Evolutionary conservation across 1,140 invertebrate species (phyloP), one percentile per base, ranked within the genome.

Genomic region (Steinernema khuongi): DNA sequence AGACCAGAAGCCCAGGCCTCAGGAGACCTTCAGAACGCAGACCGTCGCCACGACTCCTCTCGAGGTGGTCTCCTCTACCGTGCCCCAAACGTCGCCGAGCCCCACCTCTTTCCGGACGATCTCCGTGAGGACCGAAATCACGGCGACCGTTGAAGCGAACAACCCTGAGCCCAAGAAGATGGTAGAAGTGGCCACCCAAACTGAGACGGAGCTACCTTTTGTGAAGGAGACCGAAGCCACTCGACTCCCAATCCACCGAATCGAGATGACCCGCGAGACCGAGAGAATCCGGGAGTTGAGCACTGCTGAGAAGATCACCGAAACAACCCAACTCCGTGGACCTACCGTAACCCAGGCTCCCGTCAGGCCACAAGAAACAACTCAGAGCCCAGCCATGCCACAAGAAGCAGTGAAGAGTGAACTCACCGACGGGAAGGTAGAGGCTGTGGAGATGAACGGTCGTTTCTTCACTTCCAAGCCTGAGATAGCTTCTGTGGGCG

Each of bases 381-480:
- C n/a, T n/a, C n/a, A n/a, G n/a, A n/a, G n/a, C n/a, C n/a, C n/a
- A n/a, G n/a, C n/a, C n/a, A n/a, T n/a, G n/a, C n/a, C n/a, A n/a
- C n/a, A n/a, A n/a, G n/a, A n/a, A n/a, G n/a, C 26, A 17, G 4
- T 22, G 7, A 60, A 14, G 19, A 60, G 14, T 22, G 50, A 11
- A 26, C 14, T n/a, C 14, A 60, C 11, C 14, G 26, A 60, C 11
- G 50, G 7, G 50, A 22, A 60, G 7, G 50, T 22, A 14, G 66
- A 30, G 4, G 22, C 68, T 7, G 28, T 29, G 17, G 70, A 73
- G 18, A n/a, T 73, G 7, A 73, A 73, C 71, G 50, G 30, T 29
- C 71, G 71, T 33, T 73, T 74, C 28, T 72, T 73, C 66, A 68
- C 71, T 18, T n/a, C 71, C 14, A 73, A 71, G 22, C 68, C 68